Evolutionary conservation across 2,797 vertebrate species (phyloP).

Genomic region (Paedocypris micromegethes): DNA sequence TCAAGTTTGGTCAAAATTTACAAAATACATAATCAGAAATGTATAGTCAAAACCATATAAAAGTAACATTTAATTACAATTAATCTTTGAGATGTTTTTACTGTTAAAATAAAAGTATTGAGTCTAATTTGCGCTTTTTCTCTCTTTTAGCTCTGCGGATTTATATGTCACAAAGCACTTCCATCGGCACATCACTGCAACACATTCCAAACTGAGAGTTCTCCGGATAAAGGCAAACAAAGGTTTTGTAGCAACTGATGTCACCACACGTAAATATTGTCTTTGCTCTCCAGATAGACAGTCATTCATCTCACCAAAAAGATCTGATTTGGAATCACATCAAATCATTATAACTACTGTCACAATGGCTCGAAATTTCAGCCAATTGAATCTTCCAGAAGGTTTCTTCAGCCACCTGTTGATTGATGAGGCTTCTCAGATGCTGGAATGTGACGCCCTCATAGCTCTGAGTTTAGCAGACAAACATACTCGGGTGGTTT

Average conservation of each 20-base stretch:
- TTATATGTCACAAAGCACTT: constrained; percentile 84
- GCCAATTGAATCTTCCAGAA: constrained; percentile 62
- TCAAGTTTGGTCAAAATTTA: too few relatives aligned
- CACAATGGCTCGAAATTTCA: constrained; percentile 65
- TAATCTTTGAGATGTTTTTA: not conserved
- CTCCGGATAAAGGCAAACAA: constrained; percentile 72
- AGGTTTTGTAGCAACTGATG: constrained; percentile 59
- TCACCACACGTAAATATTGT: constrained; percentile 74
- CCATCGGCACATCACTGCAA: constrained; percentile 59
- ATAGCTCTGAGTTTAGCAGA: constrained; percentile 76
- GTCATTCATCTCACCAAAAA: constrained; percentile 67
- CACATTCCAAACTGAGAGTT: constrained; percentile 59
- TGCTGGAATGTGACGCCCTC: constrained; percentile 86
- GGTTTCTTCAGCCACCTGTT: constrained; percentile 88
- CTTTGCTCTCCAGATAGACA: constrained; percentile 60
- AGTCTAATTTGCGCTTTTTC: constrained; percentile 21
- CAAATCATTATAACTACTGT: constrained; percentile 77
- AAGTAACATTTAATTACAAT: too few relatives aligned
- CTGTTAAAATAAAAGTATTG: not conserved
- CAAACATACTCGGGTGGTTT: constrained; percentile 72
- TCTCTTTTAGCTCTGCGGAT: constrained; percentile 78
- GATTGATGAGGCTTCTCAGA: constrained; percentile 90
- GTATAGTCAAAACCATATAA: too few relatives aligned
- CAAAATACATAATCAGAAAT: too few relatives aligned
- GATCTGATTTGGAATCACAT: constrained; percentile 57